Base-by-base conservation (phyloP, 2,113 vertebrate species). In the Sterrhoptilus dennistouni region DNA sequence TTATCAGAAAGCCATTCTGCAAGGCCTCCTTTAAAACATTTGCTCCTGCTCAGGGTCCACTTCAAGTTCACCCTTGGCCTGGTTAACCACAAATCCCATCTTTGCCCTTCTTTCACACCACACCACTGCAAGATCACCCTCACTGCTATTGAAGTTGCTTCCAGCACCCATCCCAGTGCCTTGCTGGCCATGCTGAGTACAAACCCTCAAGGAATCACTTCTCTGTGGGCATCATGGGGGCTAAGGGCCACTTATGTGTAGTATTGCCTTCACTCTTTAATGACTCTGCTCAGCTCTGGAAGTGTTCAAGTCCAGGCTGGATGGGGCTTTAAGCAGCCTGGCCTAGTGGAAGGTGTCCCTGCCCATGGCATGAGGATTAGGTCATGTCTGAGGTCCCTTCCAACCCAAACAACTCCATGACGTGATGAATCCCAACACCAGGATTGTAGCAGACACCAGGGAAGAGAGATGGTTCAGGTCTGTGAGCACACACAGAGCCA, bases 81-180 rank as follows among this genome's bases (percentile, higher is more conserved):
- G 6, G 33, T 47, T 53, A 76, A 11, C 17, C 38, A 18, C 47
- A 89, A 57, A 24, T 21, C 11, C 10, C 38, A 12, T 27, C 20
- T 50, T 38, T 50, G 20, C 16, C 68, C 35, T 31, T 31, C 20
- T 88, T 61, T 36, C 66, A 53, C 38, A 29, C 4, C 5, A 0
- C 7, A 38, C n/a, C 33, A 9, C 66, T 59, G 63, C 28, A 76
- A 31, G 66, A 31, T 23, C 53, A 59, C 25, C 12, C 16, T 35
- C 12, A 12, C 0, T 50, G 53, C 25, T 83, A 0, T 0, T 44
- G 44, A 17, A 71, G 59, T 50, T 40, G 38, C 29, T 52, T 0
- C 49, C 36, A 77, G 53, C 22, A 12, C 12, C 42, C 68, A 20
- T 17, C 8, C 22, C 52, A 86, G 9, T 3, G 44, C 42, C 31